phyloP scores from a whole-genome alignment of 64 coral and sea anemone species.

The Montipora foliosa region DNA sequence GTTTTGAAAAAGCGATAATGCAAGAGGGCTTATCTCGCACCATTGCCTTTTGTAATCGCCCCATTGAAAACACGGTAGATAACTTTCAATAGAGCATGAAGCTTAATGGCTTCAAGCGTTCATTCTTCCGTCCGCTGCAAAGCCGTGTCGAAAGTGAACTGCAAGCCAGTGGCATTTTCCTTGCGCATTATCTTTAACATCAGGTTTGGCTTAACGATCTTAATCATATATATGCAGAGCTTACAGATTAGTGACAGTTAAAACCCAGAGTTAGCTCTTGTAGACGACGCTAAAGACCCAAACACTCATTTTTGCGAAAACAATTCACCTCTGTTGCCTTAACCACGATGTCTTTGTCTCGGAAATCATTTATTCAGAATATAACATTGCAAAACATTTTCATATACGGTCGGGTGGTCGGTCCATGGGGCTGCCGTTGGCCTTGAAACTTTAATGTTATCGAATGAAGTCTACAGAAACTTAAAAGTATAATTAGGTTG shows the following conservation, averaged over 20 bases:
- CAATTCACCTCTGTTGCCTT: background rate
- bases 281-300: background rate
- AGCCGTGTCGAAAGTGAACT: background rate
- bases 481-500: background rate
- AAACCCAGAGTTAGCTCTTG: constrained; percentile 10
- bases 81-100: no score
- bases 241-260: background rate
- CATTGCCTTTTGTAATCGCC: background rate
- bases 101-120: no score
- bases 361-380: background rate
- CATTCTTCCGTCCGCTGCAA: background rate
- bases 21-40: background rate
- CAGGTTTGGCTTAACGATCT: background rate
- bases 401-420: no score
- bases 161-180: background rate
- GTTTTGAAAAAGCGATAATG: constrained; percentile 4
- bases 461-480: background rate
- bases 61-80: no score
- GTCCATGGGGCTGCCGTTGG: background rate
- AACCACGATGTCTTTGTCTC: background rate
- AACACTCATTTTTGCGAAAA: background rate
- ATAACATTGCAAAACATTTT: no score
- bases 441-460: background rate
- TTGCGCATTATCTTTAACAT: no score
- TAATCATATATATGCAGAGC: background rate